These are phyloP conservation scores for Lepidurus arcticus DNA, from an alignment of 1,140 invertebrate genomes.

Conservation along the genomic window DNA sequence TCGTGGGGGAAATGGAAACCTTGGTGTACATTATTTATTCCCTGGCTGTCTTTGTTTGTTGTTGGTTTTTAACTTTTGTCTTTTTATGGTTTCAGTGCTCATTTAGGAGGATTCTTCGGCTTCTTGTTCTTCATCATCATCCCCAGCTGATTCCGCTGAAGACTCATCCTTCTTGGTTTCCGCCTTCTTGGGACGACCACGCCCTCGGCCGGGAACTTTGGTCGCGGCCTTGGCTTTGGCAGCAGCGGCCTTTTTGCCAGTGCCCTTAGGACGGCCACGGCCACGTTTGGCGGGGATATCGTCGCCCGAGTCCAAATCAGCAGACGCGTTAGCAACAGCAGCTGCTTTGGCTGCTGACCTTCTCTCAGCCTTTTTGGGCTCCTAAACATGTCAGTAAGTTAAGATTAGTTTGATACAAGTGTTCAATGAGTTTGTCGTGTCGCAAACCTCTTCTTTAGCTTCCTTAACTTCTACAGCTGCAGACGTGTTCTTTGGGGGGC, in stretches of 20 bases:
- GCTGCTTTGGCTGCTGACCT: slow-evolving; percentile 28
- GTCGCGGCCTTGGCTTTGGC: slow-evolving; percentile 26
- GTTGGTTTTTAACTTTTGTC: not conserved
- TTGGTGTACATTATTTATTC: not conserved
- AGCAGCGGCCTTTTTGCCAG: slow-evolving; percentile 32
- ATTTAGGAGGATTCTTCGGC: slow-evolving; percentile 34
- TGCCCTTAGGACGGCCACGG: slow-evolving; percentile 34
- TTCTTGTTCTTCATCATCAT: slow-evolving; percentile 34
- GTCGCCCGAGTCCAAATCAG: slow-evolving; percentile 25
- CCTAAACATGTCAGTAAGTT: not conserved
- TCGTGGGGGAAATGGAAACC: not conserved
- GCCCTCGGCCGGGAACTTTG: slow-evolving; percentile 27
- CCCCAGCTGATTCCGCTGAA: slow-evolving; percentile 30
- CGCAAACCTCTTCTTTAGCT: not conserved
- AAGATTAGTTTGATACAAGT: not conserved
- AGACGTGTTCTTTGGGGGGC: slow-evolving; percentile 26
- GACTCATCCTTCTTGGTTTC: slow-evolving; percentile 34
- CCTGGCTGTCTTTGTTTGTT: not conserved
- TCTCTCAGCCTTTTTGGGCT: slow-evolving; percentile 33
- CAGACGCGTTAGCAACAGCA: slow-evolving; percentile 24
- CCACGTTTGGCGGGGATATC: slow-evolving; percentile 32
- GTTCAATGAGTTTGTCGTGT: not conserved
- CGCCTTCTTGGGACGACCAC: slow-evolving; percentile 34
- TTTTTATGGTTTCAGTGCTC: not conserved
- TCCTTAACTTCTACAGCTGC: not conserved